phyloP scores from a whole-genome alignment of 2,113 vertebrate species.

The Pelvicachromis taeniatus region DNA sequence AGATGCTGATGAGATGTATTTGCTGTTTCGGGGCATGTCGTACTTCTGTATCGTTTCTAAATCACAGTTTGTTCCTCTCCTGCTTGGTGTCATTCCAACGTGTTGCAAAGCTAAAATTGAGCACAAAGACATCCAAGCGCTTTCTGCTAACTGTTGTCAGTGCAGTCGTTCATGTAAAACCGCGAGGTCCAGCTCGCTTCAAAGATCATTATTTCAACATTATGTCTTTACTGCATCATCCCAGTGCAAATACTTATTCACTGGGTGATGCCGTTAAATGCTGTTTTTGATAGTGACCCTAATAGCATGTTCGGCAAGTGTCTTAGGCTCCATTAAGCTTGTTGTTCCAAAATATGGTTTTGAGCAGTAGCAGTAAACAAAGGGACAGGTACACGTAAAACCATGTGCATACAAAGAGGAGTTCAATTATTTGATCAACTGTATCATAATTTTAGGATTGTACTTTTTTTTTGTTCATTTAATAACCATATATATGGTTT shows the following conservation, averaged over 20 bases:
- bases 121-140: background rate
- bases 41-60: background rate
- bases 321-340: background rate
- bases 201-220: background rate
- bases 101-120: background rate
- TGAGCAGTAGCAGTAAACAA: background rate
- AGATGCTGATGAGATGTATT: background rate
- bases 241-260: background rate
- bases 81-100: background rate
- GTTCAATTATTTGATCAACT: background rate
- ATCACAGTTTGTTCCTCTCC: background rate
- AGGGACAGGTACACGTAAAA: background rate
- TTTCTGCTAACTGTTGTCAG: accelerated
- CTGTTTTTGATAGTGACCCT: background rate
- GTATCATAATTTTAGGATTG: background rate
- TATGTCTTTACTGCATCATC: background rate
- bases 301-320: background rate
- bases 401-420: background rate
- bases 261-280: background rate
- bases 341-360: background rate
- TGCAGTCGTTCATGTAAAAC: background rate
- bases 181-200: background rate
- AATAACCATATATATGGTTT: too few species aligned
- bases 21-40: background rate
- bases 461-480: background rate